These are phyloP conservation scores for Chondrilla cf. caribensis DNA, from an alignment of 37 sponge, comb jelly and placozoan species.

Conservation along the genomic window DNA sequence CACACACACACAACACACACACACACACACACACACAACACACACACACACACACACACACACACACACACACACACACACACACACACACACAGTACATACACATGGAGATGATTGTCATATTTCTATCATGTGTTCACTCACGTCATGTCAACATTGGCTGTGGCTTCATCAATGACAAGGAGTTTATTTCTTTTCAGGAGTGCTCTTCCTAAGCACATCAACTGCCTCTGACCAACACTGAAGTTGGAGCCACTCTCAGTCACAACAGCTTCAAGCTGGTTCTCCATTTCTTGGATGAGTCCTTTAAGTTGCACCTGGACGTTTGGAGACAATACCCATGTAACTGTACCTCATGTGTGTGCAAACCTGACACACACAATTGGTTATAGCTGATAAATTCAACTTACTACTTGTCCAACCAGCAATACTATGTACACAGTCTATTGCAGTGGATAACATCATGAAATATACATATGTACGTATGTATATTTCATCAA, in stretches of 20 bases:
- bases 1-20: too few relatives aligned
- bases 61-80: too few relatives aligned
- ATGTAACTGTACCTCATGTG: not conserved
- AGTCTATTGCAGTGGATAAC: too few relatives aligned
- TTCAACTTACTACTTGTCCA: too few relatives aligned
- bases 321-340: not conserved
- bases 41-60: not conserved
- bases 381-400: too few relatives aligned
- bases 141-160: constrained; percentile 72
- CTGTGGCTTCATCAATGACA: constrained; percentile 77
- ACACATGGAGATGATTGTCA: not conserved
- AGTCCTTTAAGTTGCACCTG: constrained; percentile 69
- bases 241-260: constrained; percentile 72
- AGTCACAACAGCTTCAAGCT: constrained; percentile 48
- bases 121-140: not conserved
- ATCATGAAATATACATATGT: not conserved
- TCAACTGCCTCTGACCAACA: constrained; percentile 71
- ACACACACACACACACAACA: too few relatives aligned
- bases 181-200: constrained; percentile 62
- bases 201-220: constrained; percentile 75
- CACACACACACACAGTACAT: too few relatives aligned
- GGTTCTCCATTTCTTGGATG: constrained; percentile 46
- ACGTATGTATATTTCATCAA: not conserved
- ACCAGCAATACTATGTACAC: too few relatives aligned
- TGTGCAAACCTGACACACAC: too few relatives aligned